Base-by-base conservation (phyloP, 37 sponge, comb jelly and placozoan genomes). In the Spongilla lacustris region DNA sequence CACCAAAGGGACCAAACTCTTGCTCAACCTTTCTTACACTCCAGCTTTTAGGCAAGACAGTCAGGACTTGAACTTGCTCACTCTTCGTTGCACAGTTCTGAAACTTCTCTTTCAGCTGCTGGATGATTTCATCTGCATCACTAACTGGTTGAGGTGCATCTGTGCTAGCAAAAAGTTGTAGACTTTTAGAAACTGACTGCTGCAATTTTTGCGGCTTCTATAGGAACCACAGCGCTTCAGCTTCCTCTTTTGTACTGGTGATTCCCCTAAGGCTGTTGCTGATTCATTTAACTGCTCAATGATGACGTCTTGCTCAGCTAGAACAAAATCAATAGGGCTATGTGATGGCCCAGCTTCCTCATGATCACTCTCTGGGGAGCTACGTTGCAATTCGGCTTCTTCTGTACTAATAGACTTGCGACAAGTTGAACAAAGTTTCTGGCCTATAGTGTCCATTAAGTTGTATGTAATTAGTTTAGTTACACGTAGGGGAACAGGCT, bases 21-120 rank as follows among this genome's bases (percentile, higher is more conserved):
- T 33, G 28, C 33, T 82, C 71, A 22, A 82, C 37, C 25, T 71
- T 72, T 70, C 26, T 28, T 6, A 82, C 41, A 32, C 36, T 67
- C 83, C 83, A 82, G 66, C 83, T 82, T 71, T 82, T 69, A 34
- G 83, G 83, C 24, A 82, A 36, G 24, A 82, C 37, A 71, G 83
- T 70, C 36, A 82, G 71, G 69, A 82, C 69, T 71, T 68, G 70
- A 37, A 82, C 34, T 71, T 82, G 50, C 34, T 82, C 71, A 82
- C 83, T 71, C 31, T 31, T 80, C 13, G 12, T 8, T 67, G 72
- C 69, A 35, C 38, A 30, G 28, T 22, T 34, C 22, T 82, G 73
- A 82, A 82, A 82, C 71, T 70, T 82, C 69, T 82, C 73, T 70
- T 82, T 82, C 25, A 82, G 37, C n/a, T 82, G 83, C 30, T 69